Evolutionary conservation across 2,797 vertebrate species (phyloP), one percentile per base, ranked within the genome.

Genomic region (Takifugu rubripes): DNA sequence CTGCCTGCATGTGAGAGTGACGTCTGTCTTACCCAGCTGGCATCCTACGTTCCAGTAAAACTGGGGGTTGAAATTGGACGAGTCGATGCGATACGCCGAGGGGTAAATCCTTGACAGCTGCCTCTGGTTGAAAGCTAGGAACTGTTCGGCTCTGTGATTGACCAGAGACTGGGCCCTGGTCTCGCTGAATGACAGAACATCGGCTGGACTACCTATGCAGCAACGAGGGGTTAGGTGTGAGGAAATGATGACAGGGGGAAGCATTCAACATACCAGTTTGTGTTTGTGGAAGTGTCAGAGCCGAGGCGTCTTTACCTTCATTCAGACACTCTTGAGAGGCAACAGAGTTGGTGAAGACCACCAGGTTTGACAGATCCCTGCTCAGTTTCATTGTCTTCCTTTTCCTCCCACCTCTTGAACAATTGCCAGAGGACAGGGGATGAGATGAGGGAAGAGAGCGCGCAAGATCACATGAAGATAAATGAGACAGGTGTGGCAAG

Each of bases 371-470:
- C 29, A 99, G 91, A 64, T 96, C 97, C 67, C 97, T 90, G 56
- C 96, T 98, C 61, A 99, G 91, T 75, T 98, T 97, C 91, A 98
- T 96, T 0, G 97, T 99, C 85, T 94, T 98, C 80, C 95, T 93
- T 66, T 94, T 93, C 42, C 92, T 91, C 36, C 90, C 91, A 59
- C 92, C 78, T 78, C 97, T 96, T 72, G 25, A 63, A 68, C 12
- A 56, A 56, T 42, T 8, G 16, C 21, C 67, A 36, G 31, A 51
- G 26, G 29, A 63, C 44, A 68, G 5, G 45, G 12, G 33, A 67
- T 49, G n/a, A 61, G 21, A 70, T 8, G 52, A 57, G 25, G 64
- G 11, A 62, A 14, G 29, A 54, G 31, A 43, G 47, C 36, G 9
- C 7, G 44, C 48, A 36, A 75, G 59, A 62, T 49, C 6, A 17